A percentile compares a stretch with the other conserved stretches of the same genome.
phyloP scores from a whole-genome alignment of 1,140 invertebrate genomes.

The Drosophila lini region DNA sequence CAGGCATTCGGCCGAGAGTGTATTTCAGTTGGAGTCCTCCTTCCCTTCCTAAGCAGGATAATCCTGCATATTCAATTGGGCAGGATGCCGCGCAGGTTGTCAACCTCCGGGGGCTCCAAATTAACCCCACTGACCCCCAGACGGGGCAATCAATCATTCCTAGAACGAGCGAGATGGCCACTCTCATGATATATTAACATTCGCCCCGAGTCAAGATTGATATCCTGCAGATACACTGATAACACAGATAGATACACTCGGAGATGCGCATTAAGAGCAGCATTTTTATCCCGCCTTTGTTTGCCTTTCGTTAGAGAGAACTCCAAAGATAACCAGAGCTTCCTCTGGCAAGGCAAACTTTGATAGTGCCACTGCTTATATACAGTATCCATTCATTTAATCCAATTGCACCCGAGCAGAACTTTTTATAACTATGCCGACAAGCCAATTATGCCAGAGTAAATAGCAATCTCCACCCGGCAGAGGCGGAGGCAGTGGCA shows the following conservation, averaged over 20 bases:
- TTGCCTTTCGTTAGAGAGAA: conserved; percentile 49
- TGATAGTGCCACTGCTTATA: conserved; percentile 29
- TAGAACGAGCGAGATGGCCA: not conserved
- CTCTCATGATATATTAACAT: conserved; percentile 36
- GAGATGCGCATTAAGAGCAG: not conserved
- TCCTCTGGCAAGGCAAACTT: conserved; percentile 28
- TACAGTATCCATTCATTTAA: conserved; percentile 59
- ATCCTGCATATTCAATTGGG: conserved; percentile 26
- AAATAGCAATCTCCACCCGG: conserved; percentile 64
- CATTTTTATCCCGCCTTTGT: conserved; percentile 4
- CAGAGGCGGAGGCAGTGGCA: conserved; percentile 5
- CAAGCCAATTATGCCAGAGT: conserved; percentile 75
- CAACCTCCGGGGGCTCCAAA: not conserved
- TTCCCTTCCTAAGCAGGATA: conserved; percentile 11
- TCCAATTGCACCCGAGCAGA: conserved; percentile 63
- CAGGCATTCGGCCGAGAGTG: conserved; percentile 1
- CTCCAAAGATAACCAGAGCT: conserved; percentile 41
- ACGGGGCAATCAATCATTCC: conserved; percentile 27
- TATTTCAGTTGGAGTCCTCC: conserved; percentile 14
- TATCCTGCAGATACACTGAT: conserved; percentile 17
- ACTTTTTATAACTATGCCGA: conserved; percentile 66
- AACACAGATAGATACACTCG: conserved; percentile 8
- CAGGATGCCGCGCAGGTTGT: conserved; percentile 15
- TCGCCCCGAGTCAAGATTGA: conserved; percentile 19
- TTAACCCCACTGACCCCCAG: not conserved